phyloP scores from a whole-genome alignment of 1,140 invertebrate genomes.

The Liolophura sinensis region DNA sequence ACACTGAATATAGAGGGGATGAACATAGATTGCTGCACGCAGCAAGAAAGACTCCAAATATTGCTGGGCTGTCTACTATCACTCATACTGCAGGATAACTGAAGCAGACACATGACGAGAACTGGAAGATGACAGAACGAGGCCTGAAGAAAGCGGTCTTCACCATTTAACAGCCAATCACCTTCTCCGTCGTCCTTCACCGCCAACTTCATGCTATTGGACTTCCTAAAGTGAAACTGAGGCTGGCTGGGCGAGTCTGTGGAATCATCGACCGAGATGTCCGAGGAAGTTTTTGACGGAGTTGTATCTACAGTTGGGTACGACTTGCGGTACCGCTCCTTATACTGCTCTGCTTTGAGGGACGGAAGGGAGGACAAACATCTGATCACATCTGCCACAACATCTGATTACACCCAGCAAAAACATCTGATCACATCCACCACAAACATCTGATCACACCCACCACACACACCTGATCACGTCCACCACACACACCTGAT shows the following conservation, averaged over 20 bases:
- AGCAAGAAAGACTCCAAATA: no score
- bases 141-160: slow-evolving; percentile 63
- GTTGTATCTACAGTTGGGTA: slow-evolving; percentile 31
- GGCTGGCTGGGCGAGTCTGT: slow-evolving; percentile 25
- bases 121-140: slow-evolving; percentile 62
- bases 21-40: no score
- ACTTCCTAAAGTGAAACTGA: slow-evolving; percentile 53
- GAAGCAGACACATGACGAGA: no score
- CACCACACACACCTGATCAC: background rate
- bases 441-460: background rate
- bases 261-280: no score
- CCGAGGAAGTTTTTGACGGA: no score
- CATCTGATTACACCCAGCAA: background rate
- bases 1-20: no score
- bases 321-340: slow-evolving; percentile 38
- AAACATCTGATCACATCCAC: background rate
- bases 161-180: slow-evolving; percentile 25
- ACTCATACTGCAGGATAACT: no score
- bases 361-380: slow-evolving; percentile 6
- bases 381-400: background rate
- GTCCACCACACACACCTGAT: background rate
- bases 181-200: slow-evolving; percentile 47
- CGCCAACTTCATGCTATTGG: slow-evolving; percentile 54
- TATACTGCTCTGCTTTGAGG: slow-evolving; percentile 20
- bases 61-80: no score